These are phyloP conservation scores for Argyra leucocephala DNA, from an alignment of 2,888 invertebrate species.

Conservation along the genomic window DNA sequence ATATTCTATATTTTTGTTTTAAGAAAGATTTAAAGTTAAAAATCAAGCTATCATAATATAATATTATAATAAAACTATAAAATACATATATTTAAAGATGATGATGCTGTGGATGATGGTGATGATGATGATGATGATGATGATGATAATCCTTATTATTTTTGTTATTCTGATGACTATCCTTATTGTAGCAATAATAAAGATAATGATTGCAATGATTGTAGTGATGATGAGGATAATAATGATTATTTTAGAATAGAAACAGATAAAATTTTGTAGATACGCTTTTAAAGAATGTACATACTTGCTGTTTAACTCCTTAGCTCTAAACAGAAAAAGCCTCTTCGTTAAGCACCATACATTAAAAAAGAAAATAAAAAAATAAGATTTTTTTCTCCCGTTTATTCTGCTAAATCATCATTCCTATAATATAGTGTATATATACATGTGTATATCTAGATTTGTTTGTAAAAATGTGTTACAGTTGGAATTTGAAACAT, in stretches of 20 bases:
- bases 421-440: background rate
- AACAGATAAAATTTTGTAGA: background rate
- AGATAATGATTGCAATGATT: slow-evolving; percentile 14
- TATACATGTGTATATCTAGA: background rate
- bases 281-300: slow-evolving; percentile 4
- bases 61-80: slow-evolving; percentile 10
- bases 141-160: too few species aligned
- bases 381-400: background rate
- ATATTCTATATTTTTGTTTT: background rate
- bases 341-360: background rate
- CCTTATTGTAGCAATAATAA: too few species aligned
- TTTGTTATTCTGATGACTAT: slow-evolving; percentile 15
- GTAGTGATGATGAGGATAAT: slow-evolving; percentile 7
- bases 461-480: background rate
- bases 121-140: slow-evolving; percentile 15
- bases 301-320: background rate
- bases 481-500: background rate
- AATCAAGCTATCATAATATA: background rate
- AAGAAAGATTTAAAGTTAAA: background rate
- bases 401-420: background rate
- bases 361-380: background rate
- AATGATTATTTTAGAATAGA: background rate
- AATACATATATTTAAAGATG: slow-evolving; percentile 22
- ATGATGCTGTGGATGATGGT: slow-evolving; percentile 16
- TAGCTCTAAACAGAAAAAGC: background rate